Base-by-base conservation (phyloP, 2,888 invertebrate genomes). In the Charanyca ferruginea region DNA sequence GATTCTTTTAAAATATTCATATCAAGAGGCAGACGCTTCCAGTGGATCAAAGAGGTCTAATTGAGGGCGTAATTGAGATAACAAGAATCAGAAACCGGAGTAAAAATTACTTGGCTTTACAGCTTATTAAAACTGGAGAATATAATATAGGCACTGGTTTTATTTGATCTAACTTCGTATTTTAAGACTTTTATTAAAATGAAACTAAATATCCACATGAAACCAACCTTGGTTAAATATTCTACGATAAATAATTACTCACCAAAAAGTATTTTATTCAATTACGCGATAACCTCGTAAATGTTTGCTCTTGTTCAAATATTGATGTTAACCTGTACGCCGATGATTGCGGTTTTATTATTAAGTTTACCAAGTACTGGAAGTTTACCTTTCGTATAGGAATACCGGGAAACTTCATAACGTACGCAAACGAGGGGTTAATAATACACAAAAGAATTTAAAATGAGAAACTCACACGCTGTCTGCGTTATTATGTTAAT, bases 1-100 rank as follows among this genome's bases (percentile, higher is more conserved):
- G 18, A 35, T n/a, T n/a, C 52, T 53, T 35, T 11, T 73, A 55
- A 77, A 55, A 70, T 72, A 77, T 72, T 77, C 38, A 77, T 60
- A 52, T 72, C 61, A 60, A 77, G 76, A 70, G 28, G 54, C 44
- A 49, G 68, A 38, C 22, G 42, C 60, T 51, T 53, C 22, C 41
- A 44, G 48, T 22, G 54, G 41, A 54, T 69, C 42, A 25, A 5
- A 11, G n/a, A 45, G 22, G 41, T 25, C 77, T 76, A 72, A 72
- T 70, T 71, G 60, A 52, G 42, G 38, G 16, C 16, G 4, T 38
- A 16, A 38, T 35, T 35, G 35, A 49, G 25, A 1, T 18, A 41
- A 53, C 8, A 44, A 45, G 16, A 20, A 13, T 49, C 22, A 2
- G 7, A 2, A 52, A 66, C 41, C 41, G 28, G 35, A 52, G 20